A percentile compares a stretch with the other conserved stretches of the same genome.
These are phyloP conservation scores for Biston betularia DNA, from an alignment of 2,888 invertebrate species.

Conservation along the genomic window DNA sequence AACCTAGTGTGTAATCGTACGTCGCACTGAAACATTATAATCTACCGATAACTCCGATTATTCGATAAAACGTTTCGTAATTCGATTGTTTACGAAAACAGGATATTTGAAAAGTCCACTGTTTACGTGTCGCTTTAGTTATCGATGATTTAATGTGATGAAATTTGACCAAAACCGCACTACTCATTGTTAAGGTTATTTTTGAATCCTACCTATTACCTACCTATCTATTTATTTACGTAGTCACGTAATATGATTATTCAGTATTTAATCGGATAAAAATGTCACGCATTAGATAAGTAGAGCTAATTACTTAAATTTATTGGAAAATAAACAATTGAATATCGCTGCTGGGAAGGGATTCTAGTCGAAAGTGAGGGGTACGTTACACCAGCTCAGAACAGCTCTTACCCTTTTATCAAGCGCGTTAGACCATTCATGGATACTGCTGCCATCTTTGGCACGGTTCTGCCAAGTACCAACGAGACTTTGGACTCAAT, in stretches of 20 bases:
- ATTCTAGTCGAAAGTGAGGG: no score
- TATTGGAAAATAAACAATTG: not conserved
- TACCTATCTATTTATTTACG: not conserved
- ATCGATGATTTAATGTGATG: slow-evolving; percentile 31
- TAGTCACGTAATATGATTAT: slow-evolving; percentile 5
- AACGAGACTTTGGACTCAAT: no score
- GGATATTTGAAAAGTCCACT: slow-evolving; percentile 15
- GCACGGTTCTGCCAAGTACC: no score
- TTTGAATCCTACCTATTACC: not conserved
- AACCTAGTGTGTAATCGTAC: slow-evolving; percentile 31
- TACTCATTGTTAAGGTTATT: slow-evolving; percentile 1
- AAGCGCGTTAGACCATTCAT: no score
- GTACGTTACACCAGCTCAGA: no score
- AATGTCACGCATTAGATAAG: not conserved
- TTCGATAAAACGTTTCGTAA: slow-evolving; percentile 24
- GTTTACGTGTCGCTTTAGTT: slow-evolving; percentile 8
- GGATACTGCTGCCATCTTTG: no score
- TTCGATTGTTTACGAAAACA: slow-evolving; percentile 24
- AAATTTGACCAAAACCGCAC: slow-evolving; percentile 1
- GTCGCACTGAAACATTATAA: slow-evolving; percentile 17
- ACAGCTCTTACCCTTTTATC: no score
- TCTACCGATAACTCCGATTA: slow-evolving; percentile 16
- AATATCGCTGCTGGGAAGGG: no score
- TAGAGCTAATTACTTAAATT: not conserved
- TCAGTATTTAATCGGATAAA: not conserved